A percentile compares a stretch with the other conserved stretches of the same genome.
These are phyloP conservation scores for Flabesymbios commensalis DNA, from an alignment of 2,888 invertebrate genomes.

Conservation along the genomic window DNA sequence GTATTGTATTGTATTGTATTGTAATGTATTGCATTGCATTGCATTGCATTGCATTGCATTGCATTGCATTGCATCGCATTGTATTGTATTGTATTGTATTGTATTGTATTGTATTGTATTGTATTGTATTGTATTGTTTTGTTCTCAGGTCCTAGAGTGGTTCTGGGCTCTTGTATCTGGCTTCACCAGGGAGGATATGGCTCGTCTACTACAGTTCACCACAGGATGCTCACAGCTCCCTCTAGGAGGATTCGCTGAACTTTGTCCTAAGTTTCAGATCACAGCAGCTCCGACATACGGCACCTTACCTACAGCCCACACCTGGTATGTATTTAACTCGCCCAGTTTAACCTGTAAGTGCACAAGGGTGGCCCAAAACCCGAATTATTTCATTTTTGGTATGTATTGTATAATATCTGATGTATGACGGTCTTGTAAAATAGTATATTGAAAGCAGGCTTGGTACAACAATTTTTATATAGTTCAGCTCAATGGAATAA, in stretches of 20 bases:
- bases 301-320: slow-evolving; percentile 90
- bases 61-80: too few species aligned
- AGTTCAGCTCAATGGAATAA: too few species aligned
- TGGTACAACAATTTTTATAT: neutral
- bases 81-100: too few species aligned
- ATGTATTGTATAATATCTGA: too few species aligned
- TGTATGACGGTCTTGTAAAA: too few species aligned
- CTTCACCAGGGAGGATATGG: slow-evolving; percentile 91
- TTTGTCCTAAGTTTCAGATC: slow-evolving; percentile 89
- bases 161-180: slow-evolving; percentile 88
- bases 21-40: too few species aligned
- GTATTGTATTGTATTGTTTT: too few species aligned
- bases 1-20: too few species aligned
- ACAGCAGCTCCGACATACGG: slow-evolving; percentile 88
- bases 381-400: too few species aligned
- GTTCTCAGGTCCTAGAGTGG: slow-evolving; percentile 75
- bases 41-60: too few species aligned
- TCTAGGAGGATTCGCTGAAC: slow-evolving; percentile 85
- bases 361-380: neutral
- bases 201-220: slow-evolving; percentile 83
- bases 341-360: neutral
- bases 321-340: slow-evolving; percentile 78
- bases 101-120: too few species aligned
- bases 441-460: neutral
- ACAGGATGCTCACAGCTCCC: slow-evolving; percentile 92